Conservation (phyloP, 2,797 vertebrate species). For the Cichlasoma orientale region DNA sequence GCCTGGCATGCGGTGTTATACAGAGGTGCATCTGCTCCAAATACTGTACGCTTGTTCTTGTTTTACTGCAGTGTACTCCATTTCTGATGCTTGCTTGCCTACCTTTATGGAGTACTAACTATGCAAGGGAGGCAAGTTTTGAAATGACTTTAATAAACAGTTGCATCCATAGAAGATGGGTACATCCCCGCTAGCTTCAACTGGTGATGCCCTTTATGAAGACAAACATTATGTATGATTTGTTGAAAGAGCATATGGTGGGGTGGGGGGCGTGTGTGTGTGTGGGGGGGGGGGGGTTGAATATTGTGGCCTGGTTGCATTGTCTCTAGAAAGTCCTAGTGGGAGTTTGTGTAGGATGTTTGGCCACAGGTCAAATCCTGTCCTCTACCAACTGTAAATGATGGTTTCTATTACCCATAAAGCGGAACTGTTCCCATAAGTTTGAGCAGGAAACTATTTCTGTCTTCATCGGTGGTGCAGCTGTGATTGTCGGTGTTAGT, state of each 20-base stretch:
- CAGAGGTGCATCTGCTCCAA: slow-evolving; percentile 23
- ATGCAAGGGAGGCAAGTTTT: neutral
- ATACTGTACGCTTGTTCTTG: slow-evolving; percentile 6
- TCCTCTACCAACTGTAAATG: neutral
- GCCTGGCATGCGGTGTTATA: slow-evolving; percentile 28
- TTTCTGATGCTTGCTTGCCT: neutral
- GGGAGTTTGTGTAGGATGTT: neutral
- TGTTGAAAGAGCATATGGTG: neutral
- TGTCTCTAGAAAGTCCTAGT: too few relatives aligned
- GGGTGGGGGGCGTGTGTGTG: too few relatives aligned
- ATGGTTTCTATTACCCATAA: neutral
- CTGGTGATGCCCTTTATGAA: neutral
- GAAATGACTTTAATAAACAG: neutral
- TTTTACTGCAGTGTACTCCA: neutral
- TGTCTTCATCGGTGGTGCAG: neutral
- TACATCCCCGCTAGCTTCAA: neutral
- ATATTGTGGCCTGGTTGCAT: neutral
- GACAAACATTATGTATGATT: neutral
- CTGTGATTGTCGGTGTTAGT: neutral
- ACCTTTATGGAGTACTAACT: neutral
- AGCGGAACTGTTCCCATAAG: neutral
- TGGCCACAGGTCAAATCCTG: neutral
- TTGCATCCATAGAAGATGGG: neutral
- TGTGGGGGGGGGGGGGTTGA: too few relatives aligned
- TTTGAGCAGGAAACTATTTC: neutral